Base-by-base conservation (phyloP, 2,113 vertebrate genomes). In the Arvicanthis niloticus region DNA sequence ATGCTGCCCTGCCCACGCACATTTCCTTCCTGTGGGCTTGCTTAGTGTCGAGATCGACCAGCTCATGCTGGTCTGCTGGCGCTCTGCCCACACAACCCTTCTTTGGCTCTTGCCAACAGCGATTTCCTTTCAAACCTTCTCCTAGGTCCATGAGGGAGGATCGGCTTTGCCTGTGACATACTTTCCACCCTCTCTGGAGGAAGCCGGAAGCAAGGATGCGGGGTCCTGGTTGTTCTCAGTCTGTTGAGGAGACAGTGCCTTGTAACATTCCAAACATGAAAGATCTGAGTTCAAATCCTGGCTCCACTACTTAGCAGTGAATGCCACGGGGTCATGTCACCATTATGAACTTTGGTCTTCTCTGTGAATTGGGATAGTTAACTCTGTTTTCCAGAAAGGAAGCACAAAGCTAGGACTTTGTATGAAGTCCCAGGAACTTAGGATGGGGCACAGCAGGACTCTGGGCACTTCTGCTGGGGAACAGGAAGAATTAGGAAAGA, bases 301-400 rank as follows among this genome's bases (percentile, higher is more conserved):
- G 0, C 10, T 2, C 13, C 21, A 80, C 19, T 24, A n/a, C 45
- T 86, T 3, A 2, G 72, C 65, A 78, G 58, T 1, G 6, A 37
- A 45, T 1, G 1, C 7, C 6, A 24, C 0, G 5, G 76, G 37
- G 34, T 29, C 11, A 26, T 2, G 17, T 56, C 3, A 5, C 78
- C 11, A 0, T 24, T 3, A 0, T 48, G 88, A 68, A 31, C 51
- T 84, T 72, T 0, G 7, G 0, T 26, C 90, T 75, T 16, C 60
- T 51, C 78, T 34, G 45, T 21, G 34, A 42, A 31, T 70, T 9
- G 24, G 87, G 31, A 7, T 0, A 1, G 22, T 45, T 58, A 65
- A 4, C 22, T 13, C 34, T n/a, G 31, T 58, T 89, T 48, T 51
- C 67, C 21, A 19, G 88, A 26, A 37, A 51, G 77, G 62, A 65